Conservation (phyloP, 2,113 vertebrate genomes). For the Hymenochirus boettgeri region DNA sequence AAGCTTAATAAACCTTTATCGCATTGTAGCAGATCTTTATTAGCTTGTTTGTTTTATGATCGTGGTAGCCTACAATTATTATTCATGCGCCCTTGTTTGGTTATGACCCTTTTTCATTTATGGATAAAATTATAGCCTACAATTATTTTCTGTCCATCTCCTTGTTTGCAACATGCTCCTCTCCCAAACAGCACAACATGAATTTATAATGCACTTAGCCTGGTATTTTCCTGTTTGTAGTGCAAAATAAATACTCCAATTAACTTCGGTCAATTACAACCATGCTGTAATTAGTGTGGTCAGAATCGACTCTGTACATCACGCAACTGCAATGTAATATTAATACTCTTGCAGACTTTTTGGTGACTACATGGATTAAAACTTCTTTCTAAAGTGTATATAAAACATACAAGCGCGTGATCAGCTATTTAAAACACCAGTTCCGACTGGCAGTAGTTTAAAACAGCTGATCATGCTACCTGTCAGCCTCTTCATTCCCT, state of each 20-base stretch:
- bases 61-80: slow-evolving; percentile 18
- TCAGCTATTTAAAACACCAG: no score
- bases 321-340: not conserved
- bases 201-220: slow-evolving; percentile 8
- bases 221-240: not conserved
- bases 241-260: not conserved
- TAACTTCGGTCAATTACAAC: not conserved
- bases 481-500: no score
- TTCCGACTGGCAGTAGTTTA: no score
- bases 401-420: no score
- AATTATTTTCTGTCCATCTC: slow-evolving; percentile 7
- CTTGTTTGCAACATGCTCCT: not conserved
- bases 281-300: not conserved
- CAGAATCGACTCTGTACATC: not conserved
- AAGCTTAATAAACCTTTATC: slow-evolving; percentile 34
- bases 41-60: slow-evolving; percentile 10
- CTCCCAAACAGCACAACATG: not conserved
- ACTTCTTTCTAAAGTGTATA: no score
- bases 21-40: slow-evolving; percentile 4
- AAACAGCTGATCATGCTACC: no score
- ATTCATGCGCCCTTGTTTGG: slow-evolving; percentile 9
- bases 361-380: no score
- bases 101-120: slow-evolving; percentile 23
- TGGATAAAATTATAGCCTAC: slow-evolving; percentile 4
- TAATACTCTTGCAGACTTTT: not conserved